Percentiles rank a stretch among this genome's conserved stretches.
Evolutionary conservation across 2,113 vertebrate genomes (phyloP).

Genomic region (Piaya cayana): DNA sequence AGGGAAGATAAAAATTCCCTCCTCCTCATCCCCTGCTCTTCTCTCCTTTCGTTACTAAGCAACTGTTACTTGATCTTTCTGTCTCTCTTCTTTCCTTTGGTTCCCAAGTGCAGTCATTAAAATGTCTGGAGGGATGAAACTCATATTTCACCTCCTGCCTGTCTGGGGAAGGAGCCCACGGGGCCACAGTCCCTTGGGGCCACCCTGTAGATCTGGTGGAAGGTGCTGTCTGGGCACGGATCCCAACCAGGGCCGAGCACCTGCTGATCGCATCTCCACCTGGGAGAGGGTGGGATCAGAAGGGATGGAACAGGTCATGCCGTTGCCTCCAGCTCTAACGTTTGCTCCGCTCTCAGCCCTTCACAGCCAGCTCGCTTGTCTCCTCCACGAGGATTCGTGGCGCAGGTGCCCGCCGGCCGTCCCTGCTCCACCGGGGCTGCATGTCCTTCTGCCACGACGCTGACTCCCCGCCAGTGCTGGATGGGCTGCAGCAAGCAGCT

Average conservation of each 20-base stretch:
- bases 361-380: background rate
- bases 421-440: conserved; percentile 74
- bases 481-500: background rate
- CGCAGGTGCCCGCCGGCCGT: conserved; percentile 61
- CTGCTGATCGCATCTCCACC: fast-evolving
- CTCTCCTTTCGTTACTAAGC: conserved; percentile 57
- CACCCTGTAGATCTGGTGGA: background rate
- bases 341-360: conserved; percentile 10
- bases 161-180: background rate
- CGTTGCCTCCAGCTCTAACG: fast-evolving
- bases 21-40: background rate
- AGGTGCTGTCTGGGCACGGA: background rate
- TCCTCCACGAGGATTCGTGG: conserved; percentile 70
- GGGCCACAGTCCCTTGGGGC: background rate
- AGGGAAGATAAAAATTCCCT: conserved; percentile 8
- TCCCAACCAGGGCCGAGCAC: background rate
- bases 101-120: conserved; percentile 51
- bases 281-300: background rate
- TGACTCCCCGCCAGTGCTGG: background rate
- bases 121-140: conserved; percentile 26
- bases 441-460: conserved; percentile 49
- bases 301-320: background rate
- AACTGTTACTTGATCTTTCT: conserved; percentile 60
- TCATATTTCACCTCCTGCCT: conserved; percentile 16
- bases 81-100: conserved; percentile 34